Conservation (phyloP, 1,140 invertebrate species). For the Zaprionus taronus region DNA sequence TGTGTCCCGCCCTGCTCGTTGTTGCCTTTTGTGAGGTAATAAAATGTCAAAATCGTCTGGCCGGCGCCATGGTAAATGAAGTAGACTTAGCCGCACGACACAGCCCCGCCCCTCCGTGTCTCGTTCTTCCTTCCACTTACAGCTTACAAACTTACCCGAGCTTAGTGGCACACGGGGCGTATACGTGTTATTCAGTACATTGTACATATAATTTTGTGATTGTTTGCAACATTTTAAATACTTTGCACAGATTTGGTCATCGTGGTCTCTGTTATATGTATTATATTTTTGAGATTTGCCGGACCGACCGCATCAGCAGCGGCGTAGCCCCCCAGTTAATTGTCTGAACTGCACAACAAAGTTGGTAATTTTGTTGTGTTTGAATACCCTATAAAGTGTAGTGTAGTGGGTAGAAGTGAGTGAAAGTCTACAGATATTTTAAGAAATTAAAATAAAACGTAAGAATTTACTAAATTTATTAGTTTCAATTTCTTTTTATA, state of each 20-base stretch:
- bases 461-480: too few species aligned
- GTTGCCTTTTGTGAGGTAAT: slow-evolving; percentile 58
- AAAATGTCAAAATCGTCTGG: slow-evolving; percentile 72
- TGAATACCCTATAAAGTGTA: slow-evolving; percentile 7
- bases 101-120: neutral
- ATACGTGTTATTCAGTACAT: slow-evolving; percentile 51
- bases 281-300: slow-evolving; percentile 26
- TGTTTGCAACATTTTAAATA: slow-evolving; percentile 60
- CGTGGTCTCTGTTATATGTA: slow-evolving; percentile 11
- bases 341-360: slow-evolving; percentile 32
- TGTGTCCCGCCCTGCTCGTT: slow-evolving; percentile 13
- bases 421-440: too few species aligned
- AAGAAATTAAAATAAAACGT: too few species aligned
- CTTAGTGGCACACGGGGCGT: slow-evolving; percentile 36
- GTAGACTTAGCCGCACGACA: slow-evolving; percentile 37
- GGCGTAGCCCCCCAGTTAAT: slow-evolving; percentile 20
- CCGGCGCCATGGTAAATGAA: slow-evolving; percentile 63
- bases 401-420: neutral
- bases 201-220: slow-evolving; percentile 54
- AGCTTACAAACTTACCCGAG: slow-evolving; percentile 7
- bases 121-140: neutral
- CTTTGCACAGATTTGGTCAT: slow-evolving; percentile 38
- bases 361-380: neutral
- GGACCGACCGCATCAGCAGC: neutral
- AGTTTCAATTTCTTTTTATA: too few species aligned